Evolutionary conservation across 2,888 invertebrate species (phyloP).

Genomic region (Cryptosula pallasiana): DNA sequence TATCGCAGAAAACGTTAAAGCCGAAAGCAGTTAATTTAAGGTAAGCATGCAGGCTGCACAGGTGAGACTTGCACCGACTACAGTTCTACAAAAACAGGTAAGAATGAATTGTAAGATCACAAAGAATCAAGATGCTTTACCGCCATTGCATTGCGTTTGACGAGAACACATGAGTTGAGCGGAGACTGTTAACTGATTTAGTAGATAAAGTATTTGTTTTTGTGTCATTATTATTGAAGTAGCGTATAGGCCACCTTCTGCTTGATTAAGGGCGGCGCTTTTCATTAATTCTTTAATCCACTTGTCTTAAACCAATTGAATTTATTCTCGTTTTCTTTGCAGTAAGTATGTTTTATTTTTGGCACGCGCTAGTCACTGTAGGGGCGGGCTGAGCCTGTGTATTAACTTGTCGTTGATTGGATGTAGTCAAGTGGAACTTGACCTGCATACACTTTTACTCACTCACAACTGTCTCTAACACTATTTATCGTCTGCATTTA

Average conservation of each 20-base stretch:
- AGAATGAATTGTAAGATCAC: too few relatives aligned
- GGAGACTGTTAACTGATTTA: not conserved
- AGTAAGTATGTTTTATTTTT: constrained; percentile 4
- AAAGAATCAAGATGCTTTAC: too few relatives aligned
- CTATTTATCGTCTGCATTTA: not conserved
- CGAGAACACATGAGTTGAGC: not conserved
- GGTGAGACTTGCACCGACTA: too few relatives aligned
- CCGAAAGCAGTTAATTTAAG: too few relatives aligned
- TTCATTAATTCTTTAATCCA: constrained; percentile 17
- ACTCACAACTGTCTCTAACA: not conserved
- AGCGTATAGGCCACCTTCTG: not conserved
- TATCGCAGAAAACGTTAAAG: too few relatives aligned
- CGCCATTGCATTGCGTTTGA: not conserved
- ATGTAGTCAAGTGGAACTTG: not conserved
- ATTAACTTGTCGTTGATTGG: not conserved
- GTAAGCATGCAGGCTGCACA: too few relatives aligned
- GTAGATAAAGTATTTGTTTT: not conserved
- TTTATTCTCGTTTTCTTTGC: not conserved
- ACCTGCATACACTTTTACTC: not conserved
- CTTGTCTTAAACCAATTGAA: constrained; percentile 11
- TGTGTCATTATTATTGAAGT: not conserved
- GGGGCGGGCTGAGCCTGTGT: not conserved
- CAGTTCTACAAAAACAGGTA: too few relatives aligned
- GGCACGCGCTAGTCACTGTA: not conserved
- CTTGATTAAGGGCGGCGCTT: constrained; percentile 9